A percentile compares a stretch with the other conserved stretches of the same genome.
These are phyloP conservation scores for Psittacus erithacus DNA, from an alignment of 2,113 vertebrate genomes.

Conservation along the genomic window DNA sequence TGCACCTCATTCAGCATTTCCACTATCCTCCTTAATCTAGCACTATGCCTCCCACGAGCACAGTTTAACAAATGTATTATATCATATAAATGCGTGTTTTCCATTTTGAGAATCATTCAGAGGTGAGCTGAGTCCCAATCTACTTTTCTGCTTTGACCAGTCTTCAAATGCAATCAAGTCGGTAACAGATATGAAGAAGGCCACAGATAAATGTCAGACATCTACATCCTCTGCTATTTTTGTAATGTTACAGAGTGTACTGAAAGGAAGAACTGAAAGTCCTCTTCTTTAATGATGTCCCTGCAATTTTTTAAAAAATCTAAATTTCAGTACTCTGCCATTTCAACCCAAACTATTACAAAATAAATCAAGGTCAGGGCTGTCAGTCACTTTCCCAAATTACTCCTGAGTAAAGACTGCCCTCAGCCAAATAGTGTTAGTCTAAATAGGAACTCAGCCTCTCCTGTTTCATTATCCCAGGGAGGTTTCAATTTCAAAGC, in stretches of 20 bases:
- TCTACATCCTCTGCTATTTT: constrained; percentile 32
- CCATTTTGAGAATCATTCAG: neutral
- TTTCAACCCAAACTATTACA: constrained; percentile 3
- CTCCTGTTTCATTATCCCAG: constrained; percentile 44
- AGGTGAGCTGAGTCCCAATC: neutral
- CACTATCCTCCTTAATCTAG: neutral
- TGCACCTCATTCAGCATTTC: neutral
- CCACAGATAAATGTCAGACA: constrained; percentile 11
- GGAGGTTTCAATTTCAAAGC: constrained; percentile 62
- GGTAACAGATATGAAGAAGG: neutral
- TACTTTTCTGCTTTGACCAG: neutral
- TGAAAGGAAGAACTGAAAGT: neutral
- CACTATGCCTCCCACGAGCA: neutral
- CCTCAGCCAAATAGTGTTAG: constrained; percentile 36
- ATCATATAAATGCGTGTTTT: neutral
- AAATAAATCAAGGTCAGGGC: constrained; percentile 21
- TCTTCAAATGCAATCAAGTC: neutral
- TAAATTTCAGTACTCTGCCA: neutral
- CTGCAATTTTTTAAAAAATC: neutral
- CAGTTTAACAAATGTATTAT: neutral
- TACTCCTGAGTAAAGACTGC: constrained; percentile 39
- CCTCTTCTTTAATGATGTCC: constrained; percentile 27
- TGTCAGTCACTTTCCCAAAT: constrained; percentile 37
- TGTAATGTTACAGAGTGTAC: neutral
- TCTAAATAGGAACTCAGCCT: constrained; percentile 38